Evolutionary conservation across 2,797 vertebrate species (phyloP).

Genomic region (Premnoplex brunnescens): DNA sequence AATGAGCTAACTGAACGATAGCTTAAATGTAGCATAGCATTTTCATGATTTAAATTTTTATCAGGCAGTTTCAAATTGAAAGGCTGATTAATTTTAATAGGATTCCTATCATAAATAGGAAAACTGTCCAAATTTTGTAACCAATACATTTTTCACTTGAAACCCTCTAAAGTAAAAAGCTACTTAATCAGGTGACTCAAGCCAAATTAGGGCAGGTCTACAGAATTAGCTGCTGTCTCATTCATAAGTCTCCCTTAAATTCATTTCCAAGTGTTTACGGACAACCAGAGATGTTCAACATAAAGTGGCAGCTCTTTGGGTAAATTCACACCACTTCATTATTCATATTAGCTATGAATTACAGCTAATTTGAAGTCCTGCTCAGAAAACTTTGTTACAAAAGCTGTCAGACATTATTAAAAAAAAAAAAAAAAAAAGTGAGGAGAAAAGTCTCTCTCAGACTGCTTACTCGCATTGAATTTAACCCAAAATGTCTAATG

Average conservation of each 20-base stretch:
- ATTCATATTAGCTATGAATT: not conserved
- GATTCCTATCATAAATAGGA: slow-evolving; percentile 24
- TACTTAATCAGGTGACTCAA: slow-evolving; percentile 10
- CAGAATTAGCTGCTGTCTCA: not conserved
- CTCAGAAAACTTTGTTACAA: not conserved
- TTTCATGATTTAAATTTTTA: slow-evolving; percentile 55
- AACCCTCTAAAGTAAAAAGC: slow-evolving; percentile 3
- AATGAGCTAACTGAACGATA: slow-evolving; percentile 33
- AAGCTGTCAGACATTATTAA: not conserved
- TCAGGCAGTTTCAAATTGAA: slow-evolving; percentile 40
- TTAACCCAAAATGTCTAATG: not conserved
- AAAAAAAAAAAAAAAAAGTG: not conserved
- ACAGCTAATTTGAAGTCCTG: not conserved
- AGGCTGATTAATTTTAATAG: slow-evolving; percentile 51
- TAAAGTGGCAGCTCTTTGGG: not conserved
- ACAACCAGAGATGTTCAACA: not conserved
- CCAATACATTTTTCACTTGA: slow-evolving; percentile 34
- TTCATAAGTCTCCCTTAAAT: not conserved
- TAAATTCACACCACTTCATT: not conserved
- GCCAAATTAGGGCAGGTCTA: not conserved
- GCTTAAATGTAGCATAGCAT: slow-evolving; percentile 38
- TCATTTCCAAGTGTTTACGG: not conserved
- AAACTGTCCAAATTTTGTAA: slow-evolving; percentile 48
- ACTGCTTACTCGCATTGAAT: not conserved
- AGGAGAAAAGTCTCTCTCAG: not conserved